phyloP scores from a whole-genome alignment of 2,113 vertebrate species.

The Oostethus manadensis region DNA sequence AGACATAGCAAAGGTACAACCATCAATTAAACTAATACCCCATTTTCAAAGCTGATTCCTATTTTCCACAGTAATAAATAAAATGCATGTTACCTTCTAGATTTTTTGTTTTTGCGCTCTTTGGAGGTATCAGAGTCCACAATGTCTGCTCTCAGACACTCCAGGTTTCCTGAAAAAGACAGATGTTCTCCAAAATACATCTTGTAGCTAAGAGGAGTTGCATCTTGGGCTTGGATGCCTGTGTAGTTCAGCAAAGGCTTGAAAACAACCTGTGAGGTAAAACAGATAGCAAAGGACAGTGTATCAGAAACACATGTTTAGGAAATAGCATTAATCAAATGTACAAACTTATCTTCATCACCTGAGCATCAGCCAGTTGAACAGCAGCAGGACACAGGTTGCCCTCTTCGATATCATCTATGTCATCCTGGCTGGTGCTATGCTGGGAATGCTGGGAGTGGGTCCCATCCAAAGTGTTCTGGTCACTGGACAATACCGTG shows the following conservation, averaged over 20 bases:
- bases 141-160: slow-evolving; percentile 93
- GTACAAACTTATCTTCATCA: slow-evolving; percentile 34
- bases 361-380: slow-evolving; percentile 97
- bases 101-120: slow-evolving; percentile 87
- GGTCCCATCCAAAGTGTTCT: slow-evolving; percentile 94
- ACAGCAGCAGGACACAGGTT: slow-evolving; percentile 93
- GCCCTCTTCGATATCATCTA: slow-evolving; percentile 86
- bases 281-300: not conserved
- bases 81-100: slow-evolving; percentile 74
- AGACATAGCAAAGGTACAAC: no score
- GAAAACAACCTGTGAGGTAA: slow-evolving; percentile 85
- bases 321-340: no score
- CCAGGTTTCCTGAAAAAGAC: slow-evolving; percentile 92
- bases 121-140: slow-evolving; percentile 97
- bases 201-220: slow-evolving; percentile 88
- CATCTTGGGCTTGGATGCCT: slow-evolving; percentile 91
- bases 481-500: slow-evolving; percentile 91
- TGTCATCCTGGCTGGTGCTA: slow-evolving; percentile 94
- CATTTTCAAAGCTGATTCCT: not conserved
- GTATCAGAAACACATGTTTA: no score
- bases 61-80: not conserved
- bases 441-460: slow-evolving; percentile 94
- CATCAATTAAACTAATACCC: no score
- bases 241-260: slow-evolving; percentile 90
- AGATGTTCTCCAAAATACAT: slow-evolving; percentile 98